These are phyloP conservation scores for Athene noctua DNA, from an alignment of 2,113 vertebrate genomes.

Conservation along the genomic window DNA sequence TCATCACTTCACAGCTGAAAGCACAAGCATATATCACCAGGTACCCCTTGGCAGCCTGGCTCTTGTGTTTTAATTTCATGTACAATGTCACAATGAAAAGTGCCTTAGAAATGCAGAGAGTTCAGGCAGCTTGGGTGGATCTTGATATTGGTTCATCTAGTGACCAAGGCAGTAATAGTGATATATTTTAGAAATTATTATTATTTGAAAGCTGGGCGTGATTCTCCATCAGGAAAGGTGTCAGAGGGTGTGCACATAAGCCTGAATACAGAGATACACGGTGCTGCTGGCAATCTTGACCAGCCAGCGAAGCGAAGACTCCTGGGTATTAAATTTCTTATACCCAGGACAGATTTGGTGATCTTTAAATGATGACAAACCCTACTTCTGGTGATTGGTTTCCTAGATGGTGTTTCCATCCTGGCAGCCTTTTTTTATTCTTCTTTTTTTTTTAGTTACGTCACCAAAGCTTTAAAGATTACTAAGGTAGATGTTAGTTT, in stretches of 20 bases:
- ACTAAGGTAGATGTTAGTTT: background rate
- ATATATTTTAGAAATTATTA: background rate
- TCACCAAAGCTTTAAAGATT: background rate
- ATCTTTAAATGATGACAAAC: background rate
- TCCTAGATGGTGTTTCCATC: background rate
- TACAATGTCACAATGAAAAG: background rate
- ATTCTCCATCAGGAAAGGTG: background rate
- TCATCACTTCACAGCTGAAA: constrained; percentile 7
- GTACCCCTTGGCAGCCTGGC: background rate
- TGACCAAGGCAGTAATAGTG: background rate
- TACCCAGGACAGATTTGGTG: background rate
- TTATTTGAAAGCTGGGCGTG: background rate
- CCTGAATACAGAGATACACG: background rate
- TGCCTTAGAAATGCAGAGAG: background rate
- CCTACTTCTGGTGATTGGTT: background rate
- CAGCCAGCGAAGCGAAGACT: background rate
- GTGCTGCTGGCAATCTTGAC: background rate
- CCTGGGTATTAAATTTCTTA: background rate
- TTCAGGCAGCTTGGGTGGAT: background rate
- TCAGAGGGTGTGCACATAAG: background rate
- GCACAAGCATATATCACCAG: background rate
- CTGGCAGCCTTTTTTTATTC: background rate
- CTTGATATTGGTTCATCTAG: background rate
- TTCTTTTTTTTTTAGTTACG: background rate
- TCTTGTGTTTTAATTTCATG: constrained; percentile 1